A percentile compares a stretch with the other conserved stretches of the same genome.
Conservation (phyloP, 1,140 invertebrate species). For the Subanguina moxae region DNA sequence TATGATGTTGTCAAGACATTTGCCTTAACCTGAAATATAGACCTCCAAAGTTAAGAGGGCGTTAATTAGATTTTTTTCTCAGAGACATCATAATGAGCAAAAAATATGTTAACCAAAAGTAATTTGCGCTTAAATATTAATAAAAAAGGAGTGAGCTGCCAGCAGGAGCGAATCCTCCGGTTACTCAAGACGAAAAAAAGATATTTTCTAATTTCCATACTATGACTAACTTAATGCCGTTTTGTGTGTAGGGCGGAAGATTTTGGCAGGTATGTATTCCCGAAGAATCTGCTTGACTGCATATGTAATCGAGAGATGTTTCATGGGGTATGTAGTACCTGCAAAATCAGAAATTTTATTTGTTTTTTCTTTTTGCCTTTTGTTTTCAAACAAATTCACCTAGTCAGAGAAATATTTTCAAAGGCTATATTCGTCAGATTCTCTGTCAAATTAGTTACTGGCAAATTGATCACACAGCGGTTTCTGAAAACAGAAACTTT, state of each 20-base stretch:
- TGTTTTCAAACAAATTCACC: conserved; percentile 27
- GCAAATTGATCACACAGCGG: conserved; percentile 57
- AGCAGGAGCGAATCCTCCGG: too few species aligned
- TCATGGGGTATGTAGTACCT: conserved; percentile 63
- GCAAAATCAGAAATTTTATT: too few species aligned
- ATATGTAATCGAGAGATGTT: conserved; percentile 93
- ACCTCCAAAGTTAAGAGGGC: too few species aligned
- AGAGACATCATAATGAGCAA: too few species aligned
- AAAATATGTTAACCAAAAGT: too few species aligned
- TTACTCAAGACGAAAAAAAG: too few species aligned
- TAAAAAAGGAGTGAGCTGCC: too few species aligned
- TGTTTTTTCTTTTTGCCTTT: conserved; percentile 11
- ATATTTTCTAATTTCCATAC: too few species aligned
- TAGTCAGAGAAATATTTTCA: conserved; percentile 49
- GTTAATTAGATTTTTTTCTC: too few species aligned
- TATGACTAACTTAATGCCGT: conserved; percentile 68
- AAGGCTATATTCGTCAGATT: conserved; percentile 43
- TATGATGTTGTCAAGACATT: too few species aligned
- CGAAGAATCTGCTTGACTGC: conserved; percentile 82
- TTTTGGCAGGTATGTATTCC: conserved; percentile 88
- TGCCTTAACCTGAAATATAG: too few species aligned
- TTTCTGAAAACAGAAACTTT: conserved; percentile 35
- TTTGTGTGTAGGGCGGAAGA: conserved; percentile 75
- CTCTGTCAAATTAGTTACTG: conserved; percentile 41
- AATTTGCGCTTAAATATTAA: too few species aligned